Evolutionary conservation across 2,797 vertebrate species (phyloP), one percentile per base, ranked within the genome.

Genomic region (Acipenser ruthenus): DNA sequence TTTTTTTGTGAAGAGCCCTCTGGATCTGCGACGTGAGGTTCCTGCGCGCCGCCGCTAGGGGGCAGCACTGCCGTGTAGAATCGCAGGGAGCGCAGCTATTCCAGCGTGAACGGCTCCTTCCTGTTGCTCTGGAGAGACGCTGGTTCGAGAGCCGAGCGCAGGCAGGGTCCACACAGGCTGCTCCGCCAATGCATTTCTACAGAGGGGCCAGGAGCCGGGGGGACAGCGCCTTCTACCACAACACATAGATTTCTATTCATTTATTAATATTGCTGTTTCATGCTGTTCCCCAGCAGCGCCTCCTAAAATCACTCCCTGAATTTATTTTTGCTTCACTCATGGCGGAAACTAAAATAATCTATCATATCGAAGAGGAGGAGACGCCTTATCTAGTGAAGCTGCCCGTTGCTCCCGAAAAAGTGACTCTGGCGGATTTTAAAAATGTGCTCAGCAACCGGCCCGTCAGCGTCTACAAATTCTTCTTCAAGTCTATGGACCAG

Each of bases 401-500:
- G 83, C 88, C 92, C 15, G 92, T 97, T 73, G 82, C 93, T 75
- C 95, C 95, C 0, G 95, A 98, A 67, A 94, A 91, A 90, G 95
- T 98, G 86, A 98, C 96, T 69, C 84, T 98, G 84, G 92, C 93
- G 60, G 95, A 98, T 90, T 98, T 98, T 81, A 98, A 98, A 91
- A 93, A 91, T 94, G 96, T 98, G 82, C 96, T 98, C 84, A 94
- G 93, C 89, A 95, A 94, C 75, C 92, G 95, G 65, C 94, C 96
- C 11, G 90, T 91, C 82, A 91, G 93, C 74, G 91, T 89, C 92
- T 98, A 96, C 89, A 98, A 98, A 91, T 98, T 98, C 88, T 98
- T 96, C 89, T 98, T 98, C 87, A 98, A 98, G 87, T 98, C 96
- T 69, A 98, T 98, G 96, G 96, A 98, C 83, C 95, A 96, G 90